phyloP scores from a whole-genome alignment of 2,888 invertebrate genomes.

The Pseudococcus viburni region DNA sequence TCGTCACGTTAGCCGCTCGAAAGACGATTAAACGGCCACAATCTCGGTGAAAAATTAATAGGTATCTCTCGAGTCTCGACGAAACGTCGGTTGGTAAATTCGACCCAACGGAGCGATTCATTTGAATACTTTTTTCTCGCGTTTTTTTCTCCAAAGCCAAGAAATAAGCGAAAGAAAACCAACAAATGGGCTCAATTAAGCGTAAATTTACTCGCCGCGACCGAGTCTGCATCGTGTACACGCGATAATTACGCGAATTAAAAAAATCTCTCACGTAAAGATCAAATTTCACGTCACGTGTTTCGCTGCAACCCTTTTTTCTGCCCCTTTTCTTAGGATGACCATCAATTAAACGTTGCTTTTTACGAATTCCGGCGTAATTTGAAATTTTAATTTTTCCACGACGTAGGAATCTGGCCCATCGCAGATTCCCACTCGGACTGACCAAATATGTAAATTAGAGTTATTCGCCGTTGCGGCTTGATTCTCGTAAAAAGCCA shows the following conservation, averaged over 20 bases:
- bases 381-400: slow-evolving; percentile 2
- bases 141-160: background rate
- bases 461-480: background rate
- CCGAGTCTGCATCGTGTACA: slow-evolving; percentile 2
- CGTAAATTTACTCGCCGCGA: slow-evolving; percentile 8
- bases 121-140: slow-evolving; percentile 1
- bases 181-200: slow-evolving; percentile 1
- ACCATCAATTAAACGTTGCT: slow-evolving; percentile 10
- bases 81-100: background rate
- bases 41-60: slow-evolving; percentile 40
- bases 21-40: slow-evolving; percentile 10
- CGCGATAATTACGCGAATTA: slow-evolving; percentile 14
- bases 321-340: background rate
- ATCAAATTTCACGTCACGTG: slow-evolving; percentile 14
- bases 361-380: background rate
- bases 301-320: background rate
- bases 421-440: background rate
- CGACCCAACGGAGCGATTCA: slow-evolving; percentile 14
- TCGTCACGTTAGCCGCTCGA: background rate
- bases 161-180: background rate
- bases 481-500: background rate
- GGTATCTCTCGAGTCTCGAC: background rate
- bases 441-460: slow-evolving; percentile 14
- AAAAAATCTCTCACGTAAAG: background rate
- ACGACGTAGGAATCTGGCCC: background rate